Evolutionary conservation across 1,140 invertebrate species (phyloP).

Genomic region (Thalassaphorura encarpata): DNA sequence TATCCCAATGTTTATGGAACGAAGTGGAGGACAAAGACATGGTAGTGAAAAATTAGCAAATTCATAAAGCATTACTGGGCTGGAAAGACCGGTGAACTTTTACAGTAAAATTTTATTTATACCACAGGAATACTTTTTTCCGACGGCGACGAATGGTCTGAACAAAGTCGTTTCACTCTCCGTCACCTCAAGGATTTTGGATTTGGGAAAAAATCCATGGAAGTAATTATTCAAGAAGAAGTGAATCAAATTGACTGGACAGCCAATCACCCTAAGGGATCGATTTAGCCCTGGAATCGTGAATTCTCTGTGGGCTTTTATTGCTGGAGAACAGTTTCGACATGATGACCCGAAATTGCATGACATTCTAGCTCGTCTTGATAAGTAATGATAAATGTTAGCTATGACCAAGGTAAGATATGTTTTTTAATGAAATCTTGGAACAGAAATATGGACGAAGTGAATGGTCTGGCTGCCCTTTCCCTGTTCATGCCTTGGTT

Average conservation of each 20-base stretch:
- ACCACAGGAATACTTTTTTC: neutral
- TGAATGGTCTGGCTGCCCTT: neutral
- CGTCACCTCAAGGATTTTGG: neutral
- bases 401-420: neutral
- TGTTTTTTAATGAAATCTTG: neutral
- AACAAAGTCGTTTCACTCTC: neutral
- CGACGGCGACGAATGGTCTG: neutral
- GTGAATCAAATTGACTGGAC: neutral
- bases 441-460: neutral
- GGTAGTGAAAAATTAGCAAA: neutral
- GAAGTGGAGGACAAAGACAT: neutral
- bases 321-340: slow-evolving; percentile 57
- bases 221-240: neutral
- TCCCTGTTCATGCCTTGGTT: neutral
- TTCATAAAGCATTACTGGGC: neutral
- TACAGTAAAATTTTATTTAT: neutral
- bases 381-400: slow-evolving; percentile 1
- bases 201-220: slow-evolving; percentile 1
- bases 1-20: neutral
- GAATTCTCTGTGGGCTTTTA: slow-evolving; percentile 66
- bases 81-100: neutral
- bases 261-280: neutral
- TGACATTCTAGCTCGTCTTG: slow-evolving; percentile 3
- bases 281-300: slow-evolving; percentile 4
- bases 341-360: slow-evolving; percentile 34